phyloP scores from a whole-genome alignment of 2,888 invertebrate species.

The Podabrus alpinus region DNA sequence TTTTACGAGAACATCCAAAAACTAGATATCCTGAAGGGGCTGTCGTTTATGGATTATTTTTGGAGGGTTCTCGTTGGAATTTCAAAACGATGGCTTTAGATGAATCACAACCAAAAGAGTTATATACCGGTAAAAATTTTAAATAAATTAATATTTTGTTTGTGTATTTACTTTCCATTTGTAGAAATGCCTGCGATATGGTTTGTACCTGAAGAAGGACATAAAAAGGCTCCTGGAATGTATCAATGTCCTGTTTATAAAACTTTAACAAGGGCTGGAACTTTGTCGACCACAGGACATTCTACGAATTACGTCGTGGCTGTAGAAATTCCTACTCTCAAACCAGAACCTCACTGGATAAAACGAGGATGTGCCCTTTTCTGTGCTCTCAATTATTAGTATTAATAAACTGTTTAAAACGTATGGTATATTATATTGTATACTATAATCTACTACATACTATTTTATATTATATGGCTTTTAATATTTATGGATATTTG shows the following conservation, averaged over 20 bases:
- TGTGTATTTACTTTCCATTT: constrained; percentile 5
- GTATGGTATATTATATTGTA: too few relatives aligned
- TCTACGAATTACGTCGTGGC: constrained; percentile 70
- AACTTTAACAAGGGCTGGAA: constrained; percentile 66
- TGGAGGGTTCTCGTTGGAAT: constrained; percentile 83
- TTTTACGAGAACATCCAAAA: constrained; percentile 55
- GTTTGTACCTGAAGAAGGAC: constrained; percentile 69
- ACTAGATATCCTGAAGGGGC: constrained; percentile 64
- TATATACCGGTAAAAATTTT: constrained; percentile 66
- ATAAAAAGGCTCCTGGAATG: constrained; percentile 57
- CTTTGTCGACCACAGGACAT: constrained; percentile 69
- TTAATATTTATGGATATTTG: too few relatives aligned
- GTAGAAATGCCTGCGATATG: constrained; percentile 72
- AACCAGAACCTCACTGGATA: constrained; percentile 64
- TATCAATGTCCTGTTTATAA: constrained; percentile 71
- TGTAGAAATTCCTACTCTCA: constrained; percentile 63
- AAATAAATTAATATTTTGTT: neutral
- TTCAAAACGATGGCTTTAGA: constrained; percentile 58
- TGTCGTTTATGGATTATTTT: constrained; percentile 68
- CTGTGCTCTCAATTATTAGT: constrained; percentile 60
- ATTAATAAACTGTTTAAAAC: too few relatives aligned
- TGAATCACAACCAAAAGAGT: constrained; percentile 69
- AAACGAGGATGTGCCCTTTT: constrained; percentile 65
- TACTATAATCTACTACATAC: neutral
- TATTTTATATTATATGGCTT: too few relatives aligned